Conservation (phyloP, 1,140 invertebrate species). For the Teleopsis dalmanni region DNA sequence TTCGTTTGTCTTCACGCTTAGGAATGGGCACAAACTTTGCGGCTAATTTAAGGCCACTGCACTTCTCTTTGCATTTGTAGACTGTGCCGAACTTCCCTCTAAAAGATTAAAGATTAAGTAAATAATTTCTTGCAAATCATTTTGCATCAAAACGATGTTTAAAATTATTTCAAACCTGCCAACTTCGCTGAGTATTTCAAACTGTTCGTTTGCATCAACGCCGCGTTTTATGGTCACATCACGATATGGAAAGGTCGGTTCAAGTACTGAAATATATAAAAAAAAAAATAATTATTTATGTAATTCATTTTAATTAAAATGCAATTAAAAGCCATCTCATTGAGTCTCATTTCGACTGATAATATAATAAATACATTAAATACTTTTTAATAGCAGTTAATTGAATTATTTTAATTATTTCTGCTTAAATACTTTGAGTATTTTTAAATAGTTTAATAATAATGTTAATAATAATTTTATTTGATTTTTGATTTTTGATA, state of each 20-base stretch:
- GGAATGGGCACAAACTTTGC: conserved; percentile 87
- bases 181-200: conserved; percentile 72
- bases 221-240: conserved; percentile 70
- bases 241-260: conserved; percentile 73
- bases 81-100: conserved; percentile 99
- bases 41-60: conserved; percentile 71
- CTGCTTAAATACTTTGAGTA: neutral
- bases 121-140: too few relatives aligned
- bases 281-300: neutral
- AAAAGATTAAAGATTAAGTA: neutral
- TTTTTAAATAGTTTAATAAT: neutral
- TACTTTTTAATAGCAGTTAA: neutral
- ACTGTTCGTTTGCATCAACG: conserved; percentile 70
- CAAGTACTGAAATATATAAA: conserved; percentile 57
- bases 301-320: neutral
- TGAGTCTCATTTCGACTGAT: neutral
- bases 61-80: conserved; percentile 81
- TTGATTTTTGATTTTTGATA: neutral
- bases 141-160: neutral
- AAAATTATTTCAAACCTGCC: conserved; percentile 49
- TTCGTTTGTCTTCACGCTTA: conserved; percentile 76
- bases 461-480: neutral
- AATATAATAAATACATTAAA: neutral
- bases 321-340: neutral
- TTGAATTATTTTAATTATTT: neutral